Base-by-base conservation (phyloP, 2,113 vertebrate genomes). In the Cebidichthys violaceus region DNA sequence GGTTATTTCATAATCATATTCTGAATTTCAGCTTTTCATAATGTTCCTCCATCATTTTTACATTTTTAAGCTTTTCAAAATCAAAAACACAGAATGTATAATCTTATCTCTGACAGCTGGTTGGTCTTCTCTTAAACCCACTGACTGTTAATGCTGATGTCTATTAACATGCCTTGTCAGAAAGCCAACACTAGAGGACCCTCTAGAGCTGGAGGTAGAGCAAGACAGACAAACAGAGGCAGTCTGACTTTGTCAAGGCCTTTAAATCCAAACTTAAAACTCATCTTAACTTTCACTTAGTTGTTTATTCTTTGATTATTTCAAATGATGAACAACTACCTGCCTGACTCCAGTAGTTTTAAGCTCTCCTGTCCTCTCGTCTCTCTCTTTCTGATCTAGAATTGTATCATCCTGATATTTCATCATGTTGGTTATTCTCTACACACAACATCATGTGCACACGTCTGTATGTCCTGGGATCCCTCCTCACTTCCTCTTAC, bases 151-250 rank as follows among this genome's bases (percentile, higher is more conserved):
- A 55, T 4, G 20, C 35, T 6, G 15, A 13, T 6, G 65, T 24
- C 5, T n/a, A 4, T 9, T 0, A 18, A 13, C 9, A 0, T 66
- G 70, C 14, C 47, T 1, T 86, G 60, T 37, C 76, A 33, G 3
- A 35, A 0, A 55, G 43, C n/a, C 11, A 4, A 72, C 90, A 92
- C 89, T 90, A 93, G 92, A 90, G 92, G 88, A 57, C 85, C 45
- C 41, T 69, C 20, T 24, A 24, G 78, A 75, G 77, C 66, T 43
- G 77, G 60, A 59, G 43, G n/a, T 13, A 14, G n/a, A 75, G 54
- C 31, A 17, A 0, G 39, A 22, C 31, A 54, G 69, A 79, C 57
- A n/a, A 35, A 74, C 45, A 78, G n/a, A n/a, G 1, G 24, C 65
- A 18, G 33, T 8, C 15, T 4, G 54, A 15, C 66, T 35, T 37